phyloP scores from a whole-genome alignment of 2,797 vertebrate species.

The Emydoidea blandingii region DNA sequence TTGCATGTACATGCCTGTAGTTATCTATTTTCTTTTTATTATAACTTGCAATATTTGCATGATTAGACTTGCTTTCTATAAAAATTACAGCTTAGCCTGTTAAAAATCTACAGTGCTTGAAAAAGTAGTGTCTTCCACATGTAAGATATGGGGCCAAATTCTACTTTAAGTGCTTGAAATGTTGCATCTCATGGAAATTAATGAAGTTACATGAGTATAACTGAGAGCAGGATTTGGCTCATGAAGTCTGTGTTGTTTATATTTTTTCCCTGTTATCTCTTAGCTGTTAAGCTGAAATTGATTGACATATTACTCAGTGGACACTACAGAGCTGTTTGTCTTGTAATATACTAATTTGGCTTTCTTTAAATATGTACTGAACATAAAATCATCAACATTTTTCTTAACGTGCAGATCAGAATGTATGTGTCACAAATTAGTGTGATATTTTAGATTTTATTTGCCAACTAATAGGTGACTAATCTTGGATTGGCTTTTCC shows the following conservation, averaged over 20 bases:
- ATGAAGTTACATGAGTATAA: constrained; percentile 28
- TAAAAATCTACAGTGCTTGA: constrained; percentile 40
- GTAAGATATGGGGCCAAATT: constrained; percentile 31
- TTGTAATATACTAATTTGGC: constrained; percentile 33
- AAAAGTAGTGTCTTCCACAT: constrained; percentile 27
- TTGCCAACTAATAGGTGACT: constrained; percentile 26
- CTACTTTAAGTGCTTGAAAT: background rate
- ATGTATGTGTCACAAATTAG: background rate
- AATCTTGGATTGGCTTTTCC: constrained; percentile 38
- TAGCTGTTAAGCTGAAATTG: constrained; percentile 24
- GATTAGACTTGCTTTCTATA: constrained; percentile 59
- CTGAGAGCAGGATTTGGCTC: background rate
- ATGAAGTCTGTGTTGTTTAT: constrained; percentile 21
- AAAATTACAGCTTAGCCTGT: constrained; percentile 55
- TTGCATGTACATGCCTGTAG: constrained; percentile 46
- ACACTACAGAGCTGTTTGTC: constrained; percentile 39
- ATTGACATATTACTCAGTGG: constrained; percentile 59
- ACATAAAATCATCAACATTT: constrained; percentile 11
- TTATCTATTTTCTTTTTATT: constrained; percentile 59
- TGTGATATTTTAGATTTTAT: constrained; percentile 35
- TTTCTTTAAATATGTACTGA: constrained; percentile 2
- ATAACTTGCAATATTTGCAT: constrained; percentile 57
- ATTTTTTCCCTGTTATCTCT: constrained; percentile 5
- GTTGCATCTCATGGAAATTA: background rate
- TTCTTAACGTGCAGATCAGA: constrained; percentile 26